These are phyloP conservation scores for Oxyruncus cristatus DNA, from an alignment of 2,113 vertebrate genomes.

Conservation along the genomic window DNA sequence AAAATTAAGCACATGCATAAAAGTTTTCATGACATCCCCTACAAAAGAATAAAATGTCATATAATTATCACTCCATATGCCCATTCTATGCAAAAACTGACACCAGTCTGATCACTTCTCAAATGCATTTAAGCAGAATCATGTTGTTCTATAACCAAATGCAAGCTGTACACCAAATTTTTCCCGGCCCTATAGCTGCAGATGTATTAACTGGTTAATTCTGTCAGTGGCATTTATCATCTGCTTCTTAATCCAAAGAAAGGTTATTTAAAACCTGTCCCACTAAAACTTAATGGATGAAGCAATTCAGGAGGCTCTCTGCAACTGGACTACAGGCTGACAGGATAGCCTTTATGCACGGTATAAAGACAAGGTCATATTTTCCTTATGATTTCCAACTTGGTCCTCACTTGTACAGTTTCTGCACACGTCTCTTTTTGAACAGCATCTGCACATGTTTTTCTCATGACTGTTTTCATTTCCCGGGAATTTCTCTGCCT, in stretches of 20 bases:
- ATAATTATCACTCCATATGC: neutral
- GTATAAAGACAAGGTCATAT: neutral
- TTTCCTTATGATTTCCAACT: neutral
- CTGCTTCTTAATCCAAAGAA: neutral
- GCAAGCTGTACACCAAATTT: neutral
- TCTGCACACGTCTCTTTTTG: neutral
- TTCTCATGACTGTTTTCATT: neutral
- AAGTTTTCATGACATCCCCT: neutral
- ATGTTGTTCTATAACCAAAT: neutral
- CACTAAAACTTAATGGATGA: neutral
- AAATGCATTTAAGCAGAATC: neutral
- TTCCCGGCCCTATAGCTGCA: neutral
- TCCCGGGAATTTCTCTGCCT: neutral
- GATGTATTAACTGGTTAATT: neutral
- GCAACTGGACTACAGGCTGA: neutral
- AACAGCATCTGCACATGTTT: neutral
- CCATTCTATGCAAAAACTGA: neutral
- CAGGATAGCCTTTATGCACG: neutral
- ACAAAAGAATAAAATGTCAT: neutral
- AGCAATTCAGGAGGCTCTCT: neutral
- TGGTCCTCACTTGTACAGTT: neutral
- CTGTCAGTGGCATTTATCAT: neutral
- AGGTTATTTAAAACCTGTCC: neutral
- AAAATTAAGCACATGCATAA: neutral
- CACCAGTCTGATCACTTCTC: neutral